These are phyloP conservation scores for Hydroisotoma schaefferi DNA, from an alignment of 2,888 invertebrate genomes.

Conservation along the genomic window DNA sequence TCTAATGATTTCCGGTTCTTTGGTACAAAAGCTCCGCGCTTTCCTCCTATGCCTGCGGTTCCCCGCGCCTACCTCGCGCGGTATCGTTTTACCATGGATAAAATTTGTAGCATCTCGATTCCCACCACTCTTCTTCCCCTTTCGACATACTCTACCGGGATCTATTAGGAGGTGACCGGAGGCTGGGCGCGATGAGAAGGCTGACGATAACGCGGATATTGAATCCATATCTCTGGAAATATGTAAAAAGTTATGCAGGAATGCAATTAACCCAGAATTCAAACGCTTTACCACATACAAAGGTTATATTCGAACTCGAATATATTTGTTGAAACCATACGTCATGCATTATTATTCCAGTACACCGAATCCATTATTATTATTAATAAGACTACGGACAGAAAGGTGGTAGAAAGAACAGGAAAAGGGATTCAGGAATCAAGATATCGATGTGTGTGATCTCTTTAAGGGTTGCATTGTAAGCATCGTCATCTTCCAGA, in stretches of 20 bases:
- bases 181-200: not conserved
- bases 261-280: too few species aligned
- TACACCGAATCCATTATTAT: conserved; percentile 3
- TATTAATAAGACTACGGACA: not conserved
- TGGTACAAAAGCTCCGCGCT: conserved; percentile 61
- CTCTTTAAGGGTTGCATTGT: not conserved
- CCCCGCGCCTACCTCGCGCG: conserved; percentile 48
- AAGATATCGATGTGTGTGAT: conserved; percentile 23
- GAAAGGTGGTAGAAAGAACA: too few species aligned
- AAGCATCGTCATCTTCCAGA: not conserved
- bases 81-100: conserved; percentile 17
- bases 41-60: conserved; percentile 50
- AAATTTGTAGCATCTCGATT: conserved; percentile 40
- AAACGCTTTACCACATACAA: too few species aligned
- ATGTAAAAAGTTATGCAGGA: too few species aligned
- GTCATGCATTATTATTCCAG: too few species aligned
- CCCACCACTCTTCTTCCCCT: conserved; percentile 61
- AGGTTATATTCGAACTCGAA: too few species aligned
- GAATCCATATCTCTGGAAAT: conserved; percentile 1
- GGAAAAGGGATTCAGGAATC: not conserved
- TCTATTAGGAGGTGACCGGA: conserved; percentile 80
- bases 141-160: conserved; percentile 82
- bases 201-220: conserved; percentile 8
- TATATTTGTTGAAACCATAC: too few species aligned
- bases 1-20: conserved; percentile 73